A percentile compares a stretch with the other conserved stretches of the same genome.
phyloP scores from a whole-genome alignment of 2,888 invertebrate genomes.

The Neoitamus cyanurus region DNA sequence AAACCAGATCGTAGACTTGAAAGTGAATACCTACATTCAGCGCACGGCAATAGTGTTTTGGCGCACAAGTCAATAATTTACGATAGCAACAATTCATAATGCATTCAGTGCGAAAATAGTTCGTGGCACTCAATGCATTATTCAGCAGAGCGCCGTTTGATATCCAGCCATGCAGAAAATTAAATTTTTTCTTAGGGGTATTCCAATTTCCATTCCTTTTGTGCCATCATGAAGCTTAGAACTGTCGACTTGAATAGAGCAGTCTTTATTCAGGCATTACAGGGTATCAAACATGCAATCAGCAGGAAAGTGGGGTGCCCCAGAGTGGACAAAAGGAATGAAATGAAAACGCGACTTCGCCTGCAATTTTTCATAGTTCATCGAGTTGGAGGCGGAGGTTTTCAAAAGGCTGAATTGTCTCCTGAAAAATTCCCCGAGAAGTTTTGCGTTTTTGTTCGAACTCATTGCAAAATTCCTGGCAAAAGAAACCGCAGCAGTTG shows the following conservation, averaged over 20 bases:
- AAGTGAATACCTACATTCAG: not conserved
- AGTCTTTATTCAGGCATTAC: not conserved
- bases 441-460: not conserved
- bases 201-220: conserved; percentile 14
- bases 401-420: not conserved
- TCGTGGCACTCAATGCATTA: not conserved
- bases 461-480: not conserved
- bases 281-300: conserved; percentile 1
- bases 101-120: not conserved
- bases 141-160: not conserved
- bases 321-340: not conserved
- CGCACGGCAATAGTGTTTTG: not conserved
- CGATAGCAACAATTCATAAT: not conserved
- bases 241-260: not conserved
- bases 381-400: not conserved
- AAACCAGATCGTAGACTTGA: not conserved
- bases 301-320: not conserved
- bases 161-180: conserved; percentile 23
- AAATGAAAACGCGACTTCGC: not conserved
- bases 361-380: not conserved
- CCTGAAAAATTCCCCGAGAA: not conserved
- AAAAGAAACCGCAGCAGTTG: not conserved
- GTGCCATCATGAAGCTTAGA: not conserved
- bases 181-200: conserved; percentile 11
- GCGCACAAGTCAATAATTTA: not conserved